Evolutionary conservation across 2,113 vertebrate genomes (phyloP).

Genomic region (Marmota monax): DNA sequence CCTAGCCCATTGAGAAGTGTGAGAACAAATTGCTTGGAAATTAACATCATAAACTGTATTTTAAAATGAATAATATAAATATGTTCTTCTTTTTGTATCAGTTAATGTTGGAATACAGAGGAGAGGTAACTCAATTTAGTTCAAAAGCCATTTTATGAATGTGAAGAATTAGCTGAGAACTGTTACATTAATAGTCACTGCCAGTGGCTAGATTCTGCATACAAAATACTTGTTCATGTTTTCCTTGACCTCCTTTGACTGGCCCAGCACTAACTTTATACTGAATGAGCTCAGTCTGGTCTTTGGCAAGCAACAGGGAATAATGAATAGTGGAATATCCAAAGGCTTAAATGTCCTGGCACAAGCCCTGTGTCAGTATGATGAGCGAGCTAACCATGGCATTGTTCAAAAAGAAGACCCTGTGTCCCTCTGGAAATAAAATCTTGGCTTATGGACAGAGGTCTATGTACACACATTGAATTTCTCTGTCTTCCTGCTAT

Average conservation of each 20-base stretch:
- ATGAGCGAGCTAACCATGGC: conserved; percentile 82
- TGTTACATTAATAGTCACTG: conserved; percentile 74
- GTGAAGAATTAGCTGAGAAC: conserved; percentile 81
- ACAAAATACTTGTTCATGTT: conserved; percentile 83
- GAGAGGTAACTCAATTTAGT: conserved; percentile 78
- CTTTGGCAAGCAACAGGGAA: conserved; percentile 77
- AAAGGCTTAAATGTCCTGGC: conserved; percentile 83
- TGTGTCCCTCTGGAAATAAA: conserved; percentile 83
- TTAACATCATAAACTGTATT: conserved; percentile 37
- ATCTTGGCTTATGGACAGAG: conserved; percentile 81
- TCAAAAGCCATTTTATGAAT: conserved; percentile 81
- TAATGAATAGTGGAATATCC: conserved; percentile 79
- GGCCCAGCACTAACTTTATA: conserved; percentile 75
- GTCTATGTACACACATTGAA: conserved; percentile 80
- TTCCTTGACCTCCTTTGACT: conserved; percentile 84
- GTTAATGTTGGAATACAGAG: conserved; percentile 73
- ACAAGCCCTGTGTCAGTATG: conserved; percentile 75
- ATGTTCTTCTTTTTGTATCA: conserved; percentile 30
- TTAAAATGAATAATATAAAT: conserved; percentile 56
- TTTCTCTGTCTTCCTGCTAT: conserved; percentile 80
- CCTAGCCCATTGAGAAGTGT: neutral
- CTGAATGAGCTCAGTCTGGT: conserved; percentile 82
- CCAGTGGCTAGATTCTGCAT: conserved; percentile 77
- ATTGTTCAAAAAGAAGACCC: conserved; percentile 80
- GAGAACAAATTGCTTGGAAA: conserved; percentile 10